A percentile compares a stretch with the other conserved stretches of the same genome.
phyloP scores from a whole-genome alignment of 2,888 invertebrate genomes.

The Ditylenchus weischeri region DNA sequence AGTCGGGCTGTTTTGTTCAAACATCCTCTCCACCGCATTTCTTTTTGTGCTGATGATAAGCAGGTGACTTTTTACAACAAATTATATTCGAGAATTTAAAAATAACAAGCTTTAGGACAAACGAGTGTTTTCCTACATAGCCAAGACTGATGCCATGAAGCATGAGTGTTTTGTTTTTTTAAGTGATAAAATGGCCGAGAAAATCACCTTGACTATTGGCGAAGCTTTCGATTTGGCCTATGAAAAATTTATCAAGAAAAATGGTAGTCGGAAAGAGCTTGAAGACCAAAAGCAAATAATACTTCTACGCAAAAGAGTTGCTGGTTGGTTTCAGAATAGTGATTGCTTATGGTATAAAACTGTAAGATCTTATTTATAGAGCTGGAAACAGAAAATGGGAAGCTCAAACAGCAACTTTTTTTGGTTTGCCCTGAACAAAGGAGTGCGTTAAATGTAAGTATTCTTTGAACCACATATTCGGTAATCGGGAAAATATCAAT shows the following conservation, averaged over 20 bases:
- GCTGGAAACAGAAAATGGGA: constrained; percentile 78
- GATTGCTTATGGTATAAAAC: no score
- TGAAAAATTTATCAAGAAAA: constrained; percentile 58
- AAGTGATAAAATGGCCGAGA: constrained; percentile 92
- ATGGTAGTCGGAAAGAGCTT: constrained; percentile 72
- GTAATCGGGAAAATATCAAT: no score
- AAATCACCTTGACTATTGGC: constrained; percentile 93
- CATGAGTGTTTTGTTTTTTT: constrained; percentile 96
- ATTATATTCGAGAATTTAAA: neutral
- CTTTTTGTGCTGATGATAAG: constrained; percentile 97
- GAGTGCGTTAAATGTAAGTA: no score
- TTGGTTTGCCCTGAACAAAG: no score
- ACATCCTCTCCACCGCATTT: constrained; percentile 92
- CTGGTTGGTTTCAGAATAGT: constrained; percentile 55
- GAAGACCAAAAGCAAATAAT: constrained; percentile 77
- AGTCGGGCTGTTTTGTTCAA: constrained; percentile 76
- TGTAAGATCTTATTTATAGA: constrained; percentile 58
- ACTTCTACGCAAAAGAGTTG: constrained; percentile 79
- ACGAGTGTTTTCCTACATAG: constrained; percentile 85
- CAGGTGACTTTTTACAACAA: constrained; percentile 62
- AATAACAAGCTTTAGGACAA: neutral
- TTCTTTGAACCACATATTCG: no score
- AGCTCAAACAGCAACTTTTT: constrained; percentile 69
- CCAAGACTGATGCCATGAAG: constrained; percentile 66
- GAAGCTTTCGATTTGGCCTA: constrained; percentile 97